These are phyloP conservation scores for Mormoops blainvillei DNA, from an alignment of 2,113 vertebrate species.

Conservation along the genomic window DNA sequence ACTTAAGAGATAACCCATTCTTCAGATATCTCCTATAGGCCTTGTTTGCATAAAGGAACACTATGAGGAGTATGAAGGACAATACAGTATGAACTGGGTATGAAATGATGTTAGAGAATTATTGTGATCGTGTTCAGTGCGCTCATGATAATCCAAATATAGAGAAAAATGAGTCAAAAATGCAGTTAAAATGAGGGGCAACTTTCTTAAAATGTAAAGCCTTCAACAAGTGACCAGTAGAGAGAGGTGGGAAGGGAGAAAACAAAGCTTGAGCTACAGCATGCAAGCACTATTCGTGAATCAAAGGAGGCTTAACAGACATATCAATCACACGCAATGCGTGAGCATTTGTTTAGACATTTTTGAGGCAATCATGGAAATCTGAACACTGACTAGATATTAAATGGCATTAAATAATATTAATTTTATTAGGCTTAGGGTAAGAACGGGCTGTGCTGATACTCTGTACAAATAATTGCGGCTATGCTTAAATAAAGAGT, in stretches of 20 bases:
- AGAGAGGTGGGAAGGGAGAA: background rate
- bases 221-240: background rate
- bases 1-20: background rate
- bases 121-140: background rate
- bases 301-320: background rate
- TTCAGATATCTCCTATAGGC: background rate
- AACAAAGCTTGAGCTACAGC: background rate
- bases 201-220: background rate
- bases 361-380: background rate
- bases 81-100: background rate
- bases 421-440: background rate
- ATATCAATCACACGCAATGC: background rate
- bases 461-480: background rate
- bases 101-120: background rate
- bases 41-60: background rate
- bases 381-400: background rate
- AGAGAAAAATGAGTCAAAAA: background rate
- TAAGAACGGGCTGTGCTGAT: background rate
- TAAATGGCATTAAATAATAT: background rate
- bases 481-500: background rate
- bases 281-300: background rate
- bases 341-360: background rate
- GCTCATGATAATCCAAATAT: background rate
- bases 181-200: background rate
- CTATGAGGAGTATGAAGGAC: background rate